Conservation (phyloP, 2,797 vertebrate genomes). For the Poeciliopsis infans region DNA sequence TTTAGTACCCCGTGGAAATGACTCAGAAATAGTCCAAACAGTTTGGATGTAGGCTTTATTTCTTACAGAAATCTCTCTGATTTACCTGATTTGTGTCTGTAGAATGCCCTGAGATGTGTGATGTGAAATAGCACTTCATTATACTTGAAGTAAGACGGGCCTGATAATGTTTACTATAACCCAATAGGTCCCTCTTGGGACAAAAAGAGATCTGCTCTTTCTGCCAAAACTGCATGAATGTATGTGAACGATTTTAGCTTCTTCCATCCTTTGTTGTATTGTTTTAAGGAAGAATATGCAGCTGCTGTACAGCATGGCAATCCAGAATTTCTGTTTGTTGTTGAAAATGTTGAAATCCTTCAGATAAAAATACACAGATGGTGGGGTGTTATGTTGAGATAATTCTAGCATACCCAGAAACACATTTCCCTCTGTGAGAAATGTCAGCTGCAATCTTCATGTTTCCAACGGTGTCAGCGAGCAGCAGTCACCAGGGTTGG, state of each 20-base stretch:
- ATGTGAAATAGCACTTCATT: not conserved
- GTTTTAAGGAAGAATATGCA: not conserved
- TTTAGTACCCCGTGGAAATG: too few relatives aligned
- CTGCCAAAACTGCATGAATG: not conserved
- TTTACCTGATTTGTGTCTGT: not conserved
- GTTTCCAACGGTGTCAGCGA: not conserved
- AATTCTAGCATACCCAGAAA: not conserved
- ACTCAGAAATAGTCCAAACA: too few relatives aligned
- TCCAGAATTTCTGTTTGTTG: not conserved
- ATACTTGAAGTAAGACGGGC: not conserved
- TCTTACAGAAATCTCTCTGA: too few relatives aligned
- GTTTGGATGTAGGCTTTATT: too few relatives aligned
- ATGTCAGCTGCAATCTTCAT: not conserved
- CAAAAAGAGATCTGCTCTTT: not conserved
- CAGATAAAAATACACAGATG: not conserved
- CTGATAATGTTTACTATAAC: not conserved
- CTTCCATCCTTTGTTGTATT: not conserved
- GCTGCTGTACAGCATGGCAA: not conserved
- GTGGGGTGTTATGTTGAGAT: not conserved
- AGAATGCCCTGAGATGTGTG: not conserved
- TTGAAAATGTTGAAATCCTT: not conserved
- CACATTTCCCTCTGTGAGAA: not conserved
- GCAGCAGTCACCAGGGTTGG: not conserved
- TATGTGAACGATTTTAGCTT: not conserved
- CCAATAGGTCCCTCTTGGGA: not conserved